Conservation (phyloP, 2,888 invertebrate genomes). For the Drosophila pseudotalamancana region DNA sequence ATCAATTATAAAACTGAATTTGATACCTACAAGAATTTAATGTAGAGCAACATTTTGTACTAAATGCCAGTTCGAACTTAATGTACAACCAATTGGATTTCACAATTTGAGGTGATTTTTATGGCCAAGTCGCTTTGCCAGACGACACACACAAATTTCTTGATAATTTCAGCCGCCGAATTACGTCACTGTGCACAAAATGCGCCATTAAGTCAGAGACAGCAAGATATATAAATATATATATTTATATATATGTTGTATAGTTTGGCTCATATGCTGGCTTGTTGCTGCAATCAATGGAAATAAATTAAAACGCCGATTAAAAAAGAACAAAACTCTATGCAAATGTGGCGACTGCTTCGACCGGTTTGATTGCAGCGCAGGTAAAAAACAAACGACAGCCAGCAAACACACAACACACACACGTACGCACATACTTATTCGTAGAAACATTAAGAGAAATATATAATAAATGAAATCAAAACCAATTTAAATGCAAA, state of each 20-base stretch:
- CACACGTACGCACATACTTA: slow-evolving; percentile 21
- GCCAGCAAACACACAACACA: slow-evolving; percentile 30
- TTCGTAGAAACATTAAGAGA: slow-evolving; percentile 15
- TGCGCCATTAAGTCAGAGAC: slow-evolving; percentile 48
- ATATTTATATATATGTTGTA: neutral
- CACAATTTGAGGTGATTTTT: slow-evolving; percentile 36
- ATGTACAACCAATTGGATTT: slow-evolving; percentile 26
- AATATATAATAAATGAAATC: slow-evolving; percentile 41
- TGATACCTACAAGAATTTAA: neutral
- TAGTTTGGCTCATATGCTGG: slow-evolving; percentile 33
- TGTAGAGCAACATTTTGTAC: neutral
- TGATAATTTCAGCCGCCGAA: slow-evolving; percentile 63
- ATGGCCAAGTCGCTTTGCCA: slow-evolving; percentile 8
- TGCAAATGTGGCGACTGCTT: slow-evolving; percentile 63
- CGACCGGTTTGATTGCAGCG: slow-evolving; percentile 69
- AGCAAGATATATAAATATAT: slow-evolving; percentile 7
- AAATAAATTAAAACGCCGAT: slow-evolving; percentile 70
- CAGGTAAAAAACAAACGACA: slow-evolving; percentile 50
- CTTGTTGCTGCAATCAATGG: slow-evolving; percentile 67
- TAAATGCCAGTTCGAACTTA: slow-evolving; percentile 9
- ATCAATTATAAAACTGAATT: neutral
- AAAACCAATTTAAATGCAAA: slow-evolving; percentile 42
- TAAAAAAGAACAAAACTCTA: slow-evolving; percentile 75
- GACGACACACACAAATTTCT: slow-evolving; percentile 44
- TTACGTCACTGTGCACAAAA: slow-evolving; percentile 68